These are phyloP conservation scores for Lordiphosa clarofinis DNA, from an alignment of 1,140 invertebrate species.

Conservation along the genomic window DNA sequence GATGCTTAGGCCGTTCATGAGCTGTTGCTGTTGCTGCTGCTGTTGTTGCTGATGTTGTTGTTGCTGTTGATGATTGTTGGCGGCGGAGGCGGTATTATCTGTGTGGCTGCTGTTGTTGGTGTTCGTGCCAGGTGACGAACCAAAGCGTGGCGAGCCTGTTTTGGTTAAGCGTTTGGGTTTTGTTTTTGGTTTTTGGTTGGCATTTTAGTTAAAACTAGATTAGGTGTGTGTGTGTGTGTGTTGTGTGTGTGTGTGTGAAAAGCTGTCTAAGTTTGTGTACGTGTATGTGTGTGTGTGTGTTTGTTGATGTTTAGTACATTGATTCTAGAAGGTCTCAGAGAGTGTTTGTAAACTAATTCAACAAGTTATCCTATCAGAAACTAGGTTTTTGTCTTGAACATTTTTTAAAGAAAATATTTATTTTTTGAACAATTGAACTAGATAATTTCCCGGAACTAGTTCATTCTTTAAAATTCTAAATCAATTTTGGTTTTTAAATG, in stretches of 20 bases:
- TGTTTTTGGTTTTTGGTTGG: slow-evolving; percentile 31
- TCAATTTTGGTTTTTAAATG: too few relatives aligned
- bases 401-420: too few relatives aligned
- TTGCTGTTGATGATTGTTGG: slow-evolving; percentile 33
- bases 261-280: slow-evolving; percentile 41
- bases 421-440: too few relatives aligned
- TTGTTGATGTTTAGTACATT: slow-evolving; percentile 40
- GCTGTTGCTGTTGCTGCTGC: slow-evolving; percentile 53
- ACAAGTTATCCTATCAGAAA: too few relatives aligned
- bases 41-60: slow-evolving; percentile 54
- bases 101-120: slow-evolving; percentile 42
- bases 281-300: slow-evolving; percentile 18
- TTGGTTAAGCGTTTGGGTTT: slow-evolving; percentile 70
- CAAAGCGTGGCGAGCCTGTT: slow-evolving; percentile 78
- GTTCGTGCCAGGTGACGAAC: slow-evolving; percentile 56
- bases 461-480: too few relatives aligned
- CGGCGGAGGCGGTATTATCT: slow-evolving; percentile 40
- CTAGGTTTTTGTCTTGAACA: too few relatives aligned
- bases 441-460: too few relatives aligned
- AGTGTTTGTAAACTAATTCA: too few relatives aligned
- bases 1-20: slow-evolving; percentile 64
- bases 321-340: slow-evolving; percentile 10
- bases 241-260: slow-evolving; percentile 35
- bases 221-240: slow-evolving; percentile 31
- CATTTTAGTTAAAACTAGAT: slow-evolving; percentile 61